Base-by-base conservation (phyloP, 2,797 vertebrate species). In the Meriones psammophilus region DNA sequence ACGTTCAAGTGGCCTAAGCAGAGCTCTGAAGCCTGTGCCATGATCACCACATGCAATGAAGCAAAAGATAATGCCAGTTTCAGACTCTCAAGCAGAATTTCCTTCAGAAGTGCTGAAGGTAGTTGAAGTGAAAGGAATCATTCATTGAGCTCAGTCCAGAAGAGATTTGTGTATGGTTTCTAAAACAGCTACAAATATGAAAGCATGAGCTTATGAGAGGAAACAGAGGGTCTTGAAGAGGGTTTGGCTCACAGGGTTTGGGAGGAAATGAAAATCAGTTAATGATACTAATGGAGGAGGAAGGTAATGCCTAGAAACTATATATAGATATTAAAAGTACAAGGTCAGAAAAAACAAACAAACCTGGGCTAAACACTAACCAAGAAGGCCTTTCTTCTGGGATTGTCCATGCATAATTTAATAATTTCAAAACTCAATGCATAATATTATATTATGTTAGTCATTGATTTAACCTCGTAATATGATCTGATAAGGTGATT, bases 361-460 rank as follows among this genome's bases (percentile, higher is more conserved):
- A 94, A 42, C 4, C 12, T 17, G 3, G 80, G 24, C 54, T 28
- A 71, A 28, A 28, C 14, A 94, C 94, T 80, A 58, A 91, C 17
- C 2, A 1, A 74, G 26, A 76, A 68, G 26, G 77, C 71, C 50
- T 88, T 89, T 83, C 26, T 77, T 60, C n/a, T 79, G 0, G 80
- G 15, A 76, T 85, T 96, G 20, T 26, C 58, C 28, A 71, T 96
- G 69, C 18, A 92, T 81, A 92, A 92, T 93, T 92, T 89, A 95
- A 90, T 88, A 56, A 87, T 50, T 58, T 91, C 66, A 69, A 60
- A 88, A 76, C 14, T 92, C 39, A 92, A 71, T 90, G 2, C 8
- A 60, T 91, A 39, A 33, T 73, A 33, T 10, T 77, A 15, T 5
- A 74, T 92, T 60, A 77, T 66, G 64, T 88, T 74, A 74, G 92